These are phyloP conservation scores for Rhabdornis inornatus DNA, from an alignment of 2,113 vertebrate species.

Conservation along the genomic window DNA sequence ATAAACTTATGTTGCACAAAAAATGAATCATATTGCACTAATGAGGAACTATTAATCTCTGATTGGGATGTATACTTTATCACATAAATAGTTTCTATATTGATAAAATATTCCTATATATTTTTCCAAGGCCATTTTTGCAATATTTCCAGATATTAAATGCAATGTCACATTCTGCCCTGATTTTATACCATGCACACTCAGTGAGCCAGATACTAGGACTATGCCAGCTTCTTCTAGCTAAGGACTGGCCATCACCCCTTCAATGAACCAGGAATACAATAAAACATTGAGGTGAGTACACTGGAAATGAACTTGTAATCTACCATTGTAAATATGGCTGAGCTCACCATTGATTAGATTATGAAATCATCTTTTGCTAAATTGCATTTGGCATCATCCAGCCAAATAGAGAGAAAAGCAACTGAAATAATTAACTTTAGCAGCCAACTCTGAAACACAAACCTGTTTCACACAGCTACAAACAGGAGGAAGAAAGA, in stretches of 20 bases:
- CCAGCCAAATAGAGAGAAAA: not conserved
- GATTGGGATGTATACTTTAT: not conserved
- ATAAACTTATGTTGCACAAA: not conserved
- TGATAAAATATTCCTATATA: not conserved
- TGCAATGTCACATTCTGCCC: not conserved
- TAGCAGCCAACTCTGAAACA: not conserved
- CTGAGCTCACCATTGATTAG: not conserved
- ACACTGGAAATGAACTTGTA: not conserved
- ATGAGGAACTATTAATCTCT: not conserved
- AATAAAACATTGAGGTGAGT: not conserved
- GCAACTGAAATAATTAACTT: not conserved
- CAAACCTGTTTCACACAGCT: not conserved
- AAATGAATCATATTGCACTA: not conserved
- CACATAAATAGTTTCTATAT: not conserved
- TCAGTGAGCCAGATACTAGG: not conserved
- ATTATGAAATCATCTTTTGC: not conserved
- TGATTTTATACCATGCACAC: not conserved
- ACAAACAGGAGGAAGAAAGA: not conserved
- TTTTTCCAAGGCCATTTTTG: not conserved
- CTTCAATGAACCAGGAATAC: not conserved
- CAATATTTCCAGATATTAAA: not conserved
- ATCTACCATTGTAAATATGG: not conserved
- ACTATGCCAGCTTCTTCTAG: not conserved
- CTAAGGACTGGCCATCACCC: not conserved
- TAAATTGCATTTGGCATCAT: not conserved